Percentiles rank a stretch among this genome's conserved stretches.
Conservation (phyloP, 2,888 invertebrate species). For the Trissonchulus sp. region DNA sequence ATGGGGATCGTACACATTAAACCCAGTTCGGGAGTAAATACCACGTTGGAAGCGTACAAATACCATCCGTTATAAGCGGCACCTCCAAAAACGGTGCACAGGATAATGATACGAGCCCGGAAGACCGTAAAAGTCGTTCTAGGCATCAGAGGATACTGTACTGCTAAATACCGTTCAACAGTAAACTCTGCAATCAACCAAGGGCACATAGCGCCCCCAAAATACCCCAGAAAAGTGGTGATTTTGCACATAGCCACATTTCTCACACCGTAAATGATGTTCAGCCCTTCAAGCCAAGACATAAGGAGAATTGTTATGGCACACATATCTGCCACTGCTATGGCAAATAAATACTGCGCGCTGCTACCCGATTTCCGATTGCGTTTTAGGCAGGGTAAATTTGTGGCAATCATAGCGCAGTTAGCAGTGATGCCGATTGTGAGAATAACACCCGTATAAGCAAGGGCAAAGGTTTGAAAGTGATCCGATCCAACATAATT, state of each 20-base stretch:
- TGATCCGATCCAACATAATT: no score
- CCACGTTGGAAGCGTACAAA: not conserved
- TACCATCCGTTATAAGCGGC: not conserved
- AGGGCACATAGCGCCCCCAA: not conserved
- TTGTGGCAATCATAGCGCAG: not conserved
- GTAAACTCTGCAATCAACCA: not conserved
- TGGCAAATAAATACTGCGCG: not conserved
- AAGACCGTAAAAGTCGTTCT: not conserved
- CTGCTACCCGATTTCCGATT: not conserved
- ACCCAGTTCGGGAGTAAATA: not conserved
- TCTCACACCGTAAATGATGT: not conserved
- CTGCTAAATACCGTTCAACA: not conserved
- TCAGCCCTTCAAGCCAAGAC: not conserved
- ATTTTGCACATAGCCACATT: not conserved
- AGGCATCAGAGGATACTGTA: not conserved
- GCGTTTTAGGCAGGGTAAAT: not conserved
- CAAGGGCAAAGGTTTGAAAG: not conserved
- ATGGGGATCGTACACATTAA: not conserved
- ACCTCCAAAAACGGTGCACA: not conserved
- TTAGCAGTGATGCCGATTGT: not conserved
- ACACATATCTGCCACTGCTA: not conserved
- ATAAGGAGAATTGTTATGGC: not conserved
- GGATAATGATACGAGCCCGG: not conserved
- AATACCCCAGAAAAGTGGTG: not conserved
- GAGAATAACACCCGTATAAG: not conserved